Percentiles rank a stretch among this genome's conserved stretches.
These are phyloP conservation scores for Orthosia cruda DNA, from an alignment of 2,888 invertebrate genomes.

Conservation along the genomic window DNA sequence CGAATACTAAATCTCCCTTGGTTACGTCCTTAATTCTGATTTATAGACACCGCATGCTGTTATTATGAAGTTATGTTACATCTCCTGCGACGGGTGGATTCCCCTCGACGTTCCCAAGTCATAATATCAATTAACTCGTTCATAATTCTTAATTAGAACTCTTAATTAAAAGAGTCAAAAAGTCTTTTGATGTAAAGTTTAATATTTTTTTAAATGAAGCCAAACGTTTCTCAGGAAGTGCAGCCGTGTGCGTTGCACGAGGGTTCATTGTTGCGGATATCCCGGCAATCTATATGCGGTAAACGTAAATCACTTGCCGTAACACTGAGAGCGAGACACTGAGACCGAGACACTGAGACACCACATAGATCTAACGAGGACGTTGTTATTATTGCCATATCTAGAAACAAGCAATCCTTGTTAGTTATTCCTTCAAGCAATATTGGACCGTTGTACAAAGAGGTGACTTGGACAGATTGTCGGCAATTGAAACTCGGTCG, in stretches of 20 bases:
- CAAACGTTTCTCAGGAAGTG: slow-evolving; percentile 32
- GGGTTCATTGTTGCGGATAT: slow-evolving; percentile 43
- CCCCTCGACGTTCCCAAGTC: slow-evolving; percentile 85
- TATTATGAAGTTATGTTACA: slow-evolving; percentile 85
- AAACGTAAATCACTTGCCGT: slow-evolving; percentile 49
- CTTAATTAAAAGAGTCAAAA: slow-evolving; percentile 73
- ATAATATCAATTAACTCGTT: slow-evolving; percentile 89
- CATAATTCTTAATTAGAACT: slow-evolving; percentile 82
- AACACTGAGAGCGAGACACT: slow-evolving; percentile 24
- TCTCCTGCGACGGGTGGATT: slow-evolving; percentile 80
- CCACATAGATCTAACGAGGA: slow-evolving; percentile 38
- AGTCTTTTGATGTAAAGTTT: slow-evolving; percentile 58
- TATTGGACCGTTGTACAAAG: slow-evolving; percentile 78
- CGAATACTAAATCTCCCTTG: slow-evolving; percentile 83
- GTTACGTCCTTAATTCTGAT: slow-evolving; percentile 89
- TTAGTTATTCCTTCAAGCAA: slow-evolving; percentile 78
- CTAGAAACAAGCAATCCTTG: slow-evolving; percentile 75
- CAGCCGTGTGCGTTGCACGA: slow-evolving; percentile 9
- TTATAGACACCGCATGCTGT: slow-evolving; percentile 88
- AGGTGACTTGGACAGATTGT: slow-evolving; percentile 85
- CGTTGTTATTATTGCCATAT: slow-evolving; percentile 68
- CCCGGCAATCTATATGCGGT: slow-evolving; percentile 38
- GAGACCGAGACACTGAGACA: slow-evolving; percentile 37
- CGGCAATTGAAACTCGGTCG: slow-evolving; percentile 84
- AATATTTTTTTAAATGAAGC: slow-evolving; percentile 47